Evolutionary conservation across 2,797 vertebrate genomes (phyloP).

Genomic region (Percopsis omiscomaycus): DNA sequence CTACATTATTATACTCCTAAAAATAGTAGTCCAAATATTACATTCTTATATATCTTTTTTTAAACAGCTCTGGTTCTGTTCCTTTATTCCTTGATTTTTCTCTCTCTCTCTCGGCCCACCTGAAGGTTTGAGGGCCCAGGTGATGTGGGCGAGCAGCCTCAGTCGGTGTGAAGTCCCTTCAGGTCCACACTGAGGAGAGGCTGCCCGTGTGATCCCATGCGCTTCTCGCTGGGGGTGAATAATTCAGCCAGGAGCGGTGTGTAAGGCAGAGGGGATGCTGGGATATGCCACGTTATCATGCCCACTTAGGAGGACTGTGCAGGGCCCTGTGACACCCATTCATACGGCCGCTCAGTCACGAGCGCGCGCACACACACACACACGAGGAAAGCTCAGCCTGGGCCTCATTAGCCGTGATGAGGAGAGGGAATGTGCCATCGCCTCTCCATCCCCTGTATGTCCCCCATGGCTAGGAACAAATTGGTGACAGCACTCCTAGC

Average conservation of each 20-base stretch:
- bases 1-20: too few species aligned
- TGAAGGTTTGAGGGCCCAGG: slow-evolving; percentile 47
- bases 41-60: neutral
- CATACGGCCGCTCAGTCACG: slow-evolving; percentile 6
- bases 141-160: slow-evolving; percentile 32
- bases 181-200: slow-evolving; percentile 39
- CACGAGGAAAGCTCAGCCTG: slow-evolving; percentile 39
- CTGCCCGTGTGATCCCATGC: slow-evolving; percentile 40
- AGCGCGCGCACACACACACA: slow-evolving; percentile 26
- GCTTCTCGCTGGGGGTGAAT: slow-evolving; percentile 58
- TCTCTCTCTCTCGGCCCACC: slow-evolving; percentile 9
- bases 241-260: slow-evolving; percentile 62
- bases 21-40: too few species aligned
- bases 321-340: neutral
- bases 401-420: slow-evolving; percentile 81
- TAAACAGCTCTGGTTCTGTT: neutral
- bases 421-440: slow-evolving; percentile 75
- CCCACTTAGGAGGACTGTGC: slow-evolving; percentile 33
- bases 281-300: slow-evolving; percentile 56
- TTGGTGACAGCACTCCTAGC: slow-evolving; percentile 80
- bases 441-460: slow-evolving; percentile 81
- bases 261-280: slow-evolving; percentile 41
- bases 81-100: neutral
- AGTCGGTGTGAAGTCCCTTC: slow-evolving; percentile 38
- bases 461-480: slow-evolving; percentile 85